phyloP scores from a whole-genome alignment of 2,797 vertebrate species.

The Eospalax fontanierii region DNA sequence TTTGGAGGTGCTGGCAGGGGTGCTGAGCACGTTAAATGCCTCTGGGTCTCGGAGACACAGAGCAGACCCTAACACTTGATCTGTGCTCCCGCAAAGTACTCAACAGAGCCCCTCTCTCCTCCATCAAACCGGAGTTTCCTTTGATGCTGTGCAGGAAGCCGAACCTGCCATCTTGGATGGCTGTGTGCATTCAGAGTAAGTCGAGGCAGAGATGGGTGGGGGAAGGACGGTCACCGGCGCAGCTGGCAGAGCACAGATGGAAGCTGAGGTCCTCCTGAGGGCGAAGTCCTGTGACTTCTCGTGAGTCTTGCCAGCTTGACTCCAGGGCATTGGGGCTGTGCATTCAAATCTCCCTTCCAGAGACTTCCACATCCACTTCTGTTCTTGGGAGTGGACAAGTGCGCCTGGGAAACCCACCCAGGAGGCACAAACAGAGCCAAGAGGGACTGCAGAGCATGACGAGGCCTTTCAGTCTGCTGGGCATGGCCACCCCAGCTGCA shows the following conservation, averaged over 20 bases:
- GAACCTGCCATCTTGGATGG: background rate
- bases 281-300: background rate
- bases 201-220: background rate
- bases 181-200: accelerated
- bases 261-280: background rate
- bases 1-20: background rate
- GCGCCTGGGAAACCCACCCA: background rate
- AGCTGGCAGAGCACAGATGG: background rate
- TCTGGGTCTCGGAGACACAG: too few species aligned
- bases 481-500: accelerated
- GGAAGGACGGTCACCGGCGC: background rate
- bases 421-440: background rate
- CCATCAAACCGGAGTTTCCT: background rate
- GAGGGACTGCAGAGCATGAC: background rate
- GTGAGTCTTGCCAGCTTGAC: background rate
- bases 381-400: background rate
- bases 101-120: too few species aligned
- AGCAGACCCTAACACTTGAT: background rate
- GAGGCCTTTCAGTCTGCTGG: background rate
- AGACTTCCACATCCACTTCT: background rate
- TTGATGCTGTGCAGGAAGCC: background rate
- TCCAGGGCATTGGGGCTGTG: accelerated
- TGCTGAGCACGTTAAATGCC: background rate
- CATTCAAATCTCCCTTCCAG: background rate
- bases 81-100: background rate